These are phyloP conservation scores for Channa argus DNA, from an alignment of 2,113 vertebrate species.

Conservation along the genomic window DNA sequence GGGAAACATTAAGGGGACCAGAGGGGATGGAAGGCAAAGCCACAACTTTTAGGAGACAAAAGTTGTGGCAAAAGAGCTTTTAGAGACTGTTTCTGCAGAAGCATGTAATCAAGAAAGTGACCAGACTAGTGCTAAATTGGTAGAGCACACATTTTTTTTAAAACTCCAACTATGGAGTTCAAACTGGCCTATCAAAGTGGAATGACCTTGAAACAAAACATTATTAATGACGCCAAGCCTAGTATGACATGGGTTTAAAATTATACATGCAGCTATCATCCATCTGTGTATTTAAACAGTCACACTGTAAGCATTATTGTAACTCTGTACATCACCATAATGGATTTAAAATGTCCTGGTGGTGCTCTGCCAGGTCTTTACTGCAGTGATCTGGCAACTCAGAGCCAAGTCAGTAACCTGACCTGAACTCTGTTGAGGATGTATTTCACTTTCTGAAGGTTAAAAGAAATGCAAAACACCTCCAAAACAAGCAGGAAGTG, in stretches of 20 bases:
- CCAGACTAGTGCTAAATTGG: slow-evolving; percentile 14
- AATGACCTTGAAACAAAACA: slow-evolving; percentile 1
- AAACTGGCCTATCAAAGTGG: slow-evolving; percentile 5
- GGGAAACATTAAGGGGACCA: slow-evolving; percentile 1
- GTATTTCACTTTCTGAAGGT: slow-evolving; percentile 13
- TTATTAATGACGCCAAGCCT: background rate
- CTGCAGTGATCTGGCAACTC: no score
- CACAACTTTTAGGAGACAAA: background rate
- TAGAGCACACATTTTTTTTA: background rate
- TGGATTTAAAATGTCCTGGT: no score
- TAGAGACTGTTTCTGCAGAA: slow-evolving; percentile 14
- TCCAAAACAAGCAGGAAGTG: no score
- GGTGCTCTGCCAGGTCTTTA: no score
- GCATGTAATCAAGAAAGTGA: slow-evolving; percentile 17
- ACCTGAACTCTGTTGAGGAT: background rate
- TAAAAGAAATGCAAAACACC: background rate
- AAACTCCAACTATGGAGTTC: background rate
- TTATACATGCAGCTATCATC: no score
- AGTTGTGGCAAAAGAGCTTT: background rate
- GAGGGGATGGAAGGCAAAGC: background rate
- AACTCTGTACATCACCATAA: no score
- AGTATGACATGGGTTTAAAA: background rate
- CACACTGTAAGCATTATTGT: no score
- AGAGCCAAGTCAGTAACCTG: background rate
- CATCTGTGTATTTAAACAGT: no score